Evolutionary conservation across 2,797 vertebrate species (phyloP), one percentile per base, ranked within the genome.

Genomic region (Lagocephalus sceleratus): DNA sequence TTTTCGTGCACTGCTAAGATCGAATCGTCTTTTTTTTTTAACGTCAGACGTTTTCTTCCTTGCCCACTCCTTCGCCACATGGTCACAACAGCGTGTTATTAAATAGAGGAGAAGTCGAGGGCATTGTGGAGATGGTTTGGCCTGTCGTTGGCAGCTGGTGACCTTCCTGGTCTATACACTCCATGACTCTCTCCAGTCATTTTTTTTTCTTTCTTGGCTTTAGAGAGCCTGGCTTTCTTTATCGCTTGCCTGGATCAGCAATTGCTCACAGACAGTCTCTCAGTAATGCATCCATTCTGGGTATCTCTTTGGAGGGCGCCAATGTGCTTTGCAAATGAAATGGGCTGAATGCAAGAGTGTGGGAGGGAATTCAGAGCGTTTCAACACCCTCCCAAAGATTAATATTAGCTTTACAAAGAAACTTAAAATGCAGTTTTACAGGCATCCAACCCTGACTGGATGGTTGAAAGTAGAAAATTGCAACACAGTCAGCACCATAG

Each of bases 181-280:
- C 80, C 77, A 54, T 73, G 73, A 68, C 79, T 85, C 74, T 77
- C 73, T 57, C 71, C 72, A 72, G 66, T 64, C 64, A 75, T 75
- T 20, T 11, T 20, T 40, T 44, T 44, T 44, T 64, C 85, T 88
- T 85, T 44, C 42, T 11, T 44, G 78, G 59, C 79, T 77, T 74
- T 73, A 87, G 83, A 87, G 79, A 81, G 82, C 75, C 75, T 22
- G 22, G 61, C 76, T 78, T 72, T 84, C 79, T 79, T 89, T 91
- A 91, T 91, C 89, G 69, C 81, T 83, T 78, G 78, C 75, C 54
- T 47, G 73, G 79, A 92, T 91, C 90, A 90, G 90, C 86, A 87
- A 90, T 91, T 85, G 85, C 87, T 90, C 88, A 88, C 81, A 66
- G 84, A 88, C 87, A 88, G 84, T 87, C 85, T 85, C 84, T 78